Evolutionary conservation across 2,113 vertebrate genomes (phyloP), one percentile per base, ranked within the genome.

Genomic region (Mesitornis unicolor): DNA sequence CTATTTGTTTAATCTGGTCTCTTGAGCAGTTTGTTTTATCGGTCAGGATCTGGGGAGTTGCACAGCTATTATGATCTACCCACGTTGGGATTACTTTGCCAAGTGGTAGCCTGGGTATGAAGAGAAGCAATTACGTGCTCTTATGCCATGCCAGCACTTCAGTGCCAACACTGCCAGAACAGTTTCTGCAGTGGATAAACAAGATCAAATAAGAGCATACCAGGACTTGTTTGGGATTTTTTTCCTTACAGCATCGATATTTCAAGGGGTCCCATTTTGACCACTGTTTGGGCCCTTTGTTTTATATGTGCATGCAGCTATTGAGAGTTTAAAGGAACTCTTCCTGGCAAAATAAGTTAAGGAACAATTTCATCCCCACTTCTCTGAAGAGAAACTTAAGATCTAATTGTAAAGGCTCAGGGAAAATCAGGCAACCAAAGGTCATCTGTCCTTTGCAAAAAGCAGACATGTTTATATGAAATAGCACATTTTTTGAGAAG

Each of bases 21-120:
- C 33, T 24, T 6, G 16, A 33, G 42, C 1, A 0, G 42, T 57
- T 61, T 1, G 0, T 28, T 59, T 40, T 61, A 43, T 43, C 2
- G 0, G 14, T 38, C 20, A 13, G 35, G 35, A 26, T 50, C 36
- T 16, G 35, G 24, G 31, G 26, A 13, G 22, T 54, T 48, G 33
- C 13, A 4, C 15, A 33, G 65, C 29, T 86, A 42, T 14, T 69
- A 1, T 1, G 13, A 17, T 21, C 78, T 51, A 8, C 43, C 38
- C 5, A 0, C 5, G 7, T 21, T 25, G 22, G 24, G 22, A 45
- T 42, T 40, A 8, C 28, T 65, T 53, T 47, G 22, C 33, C 35
- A 40, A 26, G 61, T 14, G 56, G 36, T 20, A 61, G 16, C 33
- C 19, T 13, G 29, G 19, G 54, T 11, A 20, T 48, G 4, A 4